Percentiles rank a stretch among this genome's conserved stretches.
These are phyloP conservation scores for Psettodes erumei DNA, from an alignment of 2,113 vertebrate genomes.

Conservation along the genomic window DNA sequence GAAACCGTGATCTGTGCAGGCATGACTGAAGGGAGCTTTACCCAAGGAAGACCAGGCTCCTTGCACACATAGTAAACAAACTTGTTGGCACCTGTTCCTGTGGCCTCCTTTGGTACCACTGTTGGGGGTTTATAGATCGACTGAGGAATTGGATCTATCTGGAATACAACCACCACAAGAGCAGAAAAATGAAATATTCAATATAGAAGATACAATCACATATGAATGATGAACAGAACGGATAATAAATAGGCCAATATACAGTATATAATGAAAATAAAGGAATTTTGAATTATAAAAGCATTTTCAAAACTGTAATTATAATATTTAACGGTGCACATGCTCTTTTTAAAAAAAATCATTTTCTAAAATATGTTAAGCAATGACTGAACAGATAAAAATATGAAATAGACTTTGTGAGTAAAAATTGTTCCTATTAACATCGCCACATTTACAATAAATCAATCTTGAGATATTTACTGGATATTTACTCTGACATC, in stretches of 20 bases:
- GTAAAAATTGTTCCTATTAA: too few species aligned
- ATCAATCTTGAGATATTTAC: too few species aligned
- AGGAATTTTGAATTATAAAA: too few species aligned
- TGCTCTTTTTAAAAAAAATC: too few species aligned
- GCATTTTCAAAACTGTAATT: too few species aligned
- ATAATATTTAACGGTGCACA: too few species aligned
- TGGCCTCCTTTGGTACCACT: slow-evolving; percentile 85
- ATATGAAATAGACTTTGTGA: too few species aligned
- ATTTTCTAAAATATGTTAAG: too few species aligned
- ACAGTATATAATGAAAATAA: too few species aligned
- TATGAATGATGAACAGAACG: background rate
- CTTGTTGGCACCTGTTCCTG: slow-evolving; percentile 89
- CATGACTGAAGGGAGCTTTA: slow-evolving; percentile 88
- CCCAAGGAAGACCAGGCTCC: slow-evolving; percentile 91
- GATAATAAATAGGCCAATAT: background rate
- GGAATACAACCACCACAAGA: slow-evolving; percentile 19
- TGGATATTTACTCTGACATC: too few species aligned
- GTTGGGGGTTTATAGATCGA: slow-evolving; percentile 86
- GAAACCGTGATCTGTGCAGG: slow-evolving; percentile 90
- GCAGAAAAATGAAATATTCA: background rate
- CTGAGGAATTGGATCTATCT: slow-evolving; percentile 82
- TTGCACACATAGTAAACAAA: slow-evolving; percentile 93
- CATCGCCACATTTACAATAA: too few species aligned
- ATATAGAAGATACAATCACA: background rate
- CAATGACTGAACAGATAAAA: too few species aligned